Evolutionary conservation across 2,797 vertebrate genomes (phyloP).

Genomic region (Crax fasciolata): DNA sequence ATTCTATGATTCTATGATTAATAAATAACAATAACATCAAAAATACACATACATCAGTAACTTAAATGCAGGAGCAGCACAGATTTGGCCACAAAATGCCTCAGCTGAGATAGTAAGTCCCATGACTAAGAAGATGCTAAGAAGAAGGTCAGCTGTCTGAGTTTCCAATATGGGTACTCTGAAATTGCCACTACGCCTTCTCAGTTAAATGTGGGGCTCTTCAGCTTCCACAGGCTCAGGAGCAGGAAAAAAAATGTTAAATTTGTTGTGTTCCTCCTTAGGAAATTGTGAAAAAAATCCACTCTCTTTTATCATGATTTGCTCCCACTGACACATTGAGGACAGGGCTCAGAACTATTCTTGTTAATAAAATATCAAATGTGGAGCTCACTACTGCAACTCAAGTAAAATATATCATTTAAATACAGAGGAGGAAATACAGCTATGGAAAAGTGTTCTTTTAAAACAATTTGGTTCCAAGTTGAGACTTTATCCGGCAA

Average conservation of each 20-base stretch:
- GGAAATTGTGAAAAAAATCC: not conserved
- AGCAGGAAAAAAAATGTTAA: not conserved
- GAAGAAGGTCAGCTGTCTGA: not conserved
- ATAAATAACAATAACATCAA: not conserved
- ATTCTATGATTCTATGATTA: too few species aligned
- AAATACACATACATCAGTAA: not conserved
- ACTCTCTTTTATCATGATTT: not conserved
- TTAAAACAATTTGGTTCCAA: not conserved
- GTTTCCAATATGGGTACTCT: not conserved
- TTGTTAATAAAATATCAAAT: constrained; percentile 19
- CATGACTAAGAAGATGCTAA: not conserved
- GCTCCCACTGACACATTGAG: not conserved
- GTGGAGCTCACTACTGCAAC: not conserved
- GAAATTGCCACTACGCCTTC: not conserved
- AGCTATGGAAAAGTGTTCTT: constrained; percentile 5
- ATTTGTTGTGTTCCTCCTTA: not conserved
- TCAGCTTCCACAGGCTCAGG: not conserved
- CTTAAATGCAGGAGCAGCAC: not conserved
- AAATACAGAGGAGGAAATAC: not conserved
- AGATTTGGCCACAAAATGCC: not conserved
- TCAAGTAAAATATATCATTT: constrained; percentile 1
- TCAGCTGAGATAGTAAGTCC: not conserved
- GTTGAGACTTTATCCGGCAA: not conserved
- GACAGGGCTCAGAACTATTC: not conserved
- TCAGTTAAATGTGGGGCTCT: not conserved